A percentile compares a stretch with the other conserved stretches of the same genome.
phyloP scores from a whole-genome alignment of 2,113 vertebrate genomes.

The Aleadryas rufinucha region DNA sequence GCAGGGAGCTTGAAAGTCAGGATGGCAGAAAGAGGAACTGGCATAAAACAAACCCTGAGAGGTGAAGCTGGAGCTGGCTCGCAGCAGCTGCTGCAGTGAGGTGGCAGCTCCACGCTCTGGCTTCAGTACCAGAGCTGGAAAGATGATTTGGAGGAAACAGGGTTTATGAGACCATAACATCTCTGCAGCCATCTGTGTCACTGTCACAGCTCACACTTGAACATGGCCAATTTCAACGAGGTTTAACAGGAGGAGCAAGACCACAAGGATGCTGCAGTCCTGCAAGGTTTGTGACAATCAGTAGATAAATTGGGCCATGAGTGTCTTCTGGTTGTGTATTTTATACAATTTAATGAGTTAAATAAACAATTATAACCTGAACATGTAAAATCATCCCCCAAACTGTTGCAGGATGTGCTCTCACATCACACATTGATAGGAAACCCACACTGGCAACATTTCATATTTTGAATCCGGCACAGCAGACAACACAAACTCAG shows the following conservation, averaged over 20 bases:
- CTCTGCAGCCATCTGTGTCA: neutral
- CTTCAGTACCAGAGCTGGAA: neutral
- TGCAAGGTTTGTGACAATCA: neutral
- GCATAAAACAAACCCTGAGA: neutral
- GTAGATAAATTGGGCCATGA: neutral
- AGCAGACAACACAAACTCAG: neutral
- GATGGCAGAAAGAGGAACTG: neutral
- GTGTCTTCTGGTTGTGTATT: neutral
- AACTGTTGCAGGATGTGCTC: neutral
- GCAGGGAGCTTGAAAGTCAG: neutral
- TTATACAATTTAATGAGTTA: neutral
- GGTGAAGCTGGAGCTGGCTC: neutral
- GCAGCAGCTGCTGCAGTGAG: neutral
- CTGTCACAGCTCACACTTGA: neutral
- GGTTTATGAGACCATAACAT: neutral
- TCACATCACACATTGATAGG: neutral
- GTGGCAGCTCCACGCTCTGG: neutral
- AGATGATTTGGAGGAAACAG: neutral
- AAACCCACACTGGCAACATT: neutral
- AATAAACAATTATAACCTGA: neutral
- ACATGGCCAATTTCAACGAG: fast-evolving
- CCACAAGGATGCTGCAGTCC: neutral
- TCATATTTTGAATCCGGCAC: neutral
- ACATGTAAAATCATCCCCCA: neutral
- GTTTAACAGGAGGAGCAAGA: neutral